phyloP scores from a whole-genome alignment of 2,888 invertebrate genomes.

The Galerucella nymphaeae region DNA sequence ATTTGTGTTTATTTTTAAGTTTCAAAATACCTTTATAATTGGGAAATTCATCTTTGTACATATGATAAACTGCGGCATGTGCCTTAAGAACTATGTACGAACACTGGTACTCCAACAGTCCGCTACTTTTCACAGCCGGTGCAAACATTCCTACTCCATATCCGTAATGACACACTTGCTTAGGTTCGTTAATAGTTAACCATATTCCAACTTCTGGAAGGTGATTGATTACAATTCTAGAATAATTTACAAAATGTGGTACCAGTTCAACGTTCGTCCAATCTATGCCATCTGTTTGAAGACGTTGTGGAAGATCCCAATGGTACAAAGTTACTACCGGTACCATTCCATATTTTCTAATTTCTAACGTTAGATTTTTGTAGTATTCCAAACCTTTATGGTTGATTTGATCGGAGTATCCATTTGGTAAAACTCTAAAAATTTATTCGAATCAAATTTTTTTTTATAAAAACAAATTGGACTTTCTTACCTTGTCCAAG shows the following conservation, averaged over 20 bases:
- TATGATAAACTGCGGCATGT: slow-evolving; percentile 74
- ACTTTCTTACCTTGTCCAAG: slow-evolving; percentile 40
- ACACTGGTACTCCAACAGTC: slow-evolving; percentile 73
- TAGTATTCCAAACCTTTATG: neutral
- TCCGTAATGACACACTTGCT: slow-evolving; percentile 61
- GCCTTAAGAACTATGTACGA: slow-evolving; percentile 73
- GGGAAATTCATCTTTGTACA: slow-evolving; percentile 71
- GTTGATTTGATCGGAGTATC: neutral
- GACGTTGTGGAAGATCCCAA: neutral
- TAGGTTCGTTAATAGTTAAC: slow-evolving; percentile 77
- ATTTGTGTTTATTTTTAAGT: no score
- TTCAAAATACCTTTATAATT: slow-evolving; percentile 54
- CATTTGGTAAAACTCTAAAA: neutral
- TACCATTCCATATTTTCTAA: neutral
- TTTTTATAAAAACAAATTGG: neutral
- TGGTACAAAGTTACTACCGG: neutral
- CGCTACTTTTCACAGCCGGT: slow-evolving; percentile 68
- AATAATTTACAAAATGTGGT: slow-evolving; percentile 71
- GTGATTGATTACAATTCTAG: slow-evolving; percentile 66
- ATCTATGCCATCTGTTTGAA: slow-evolving; percentile 57
- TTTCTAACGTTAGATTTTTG: neutral
- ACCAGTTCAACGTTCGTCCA: slow-evolving; percentile 72
- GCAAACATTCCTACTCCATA: slow-evolving; percentile 68
- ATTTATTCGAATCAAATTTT: neutral
- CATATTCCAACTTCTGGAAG: slow-evolving; percentile 59